A percentile compares a stretch with the other conserved stretches of the same genome.
Conservation (phyloP, 2,888 invertebrate species). For the Magallana nippona region DNA sequence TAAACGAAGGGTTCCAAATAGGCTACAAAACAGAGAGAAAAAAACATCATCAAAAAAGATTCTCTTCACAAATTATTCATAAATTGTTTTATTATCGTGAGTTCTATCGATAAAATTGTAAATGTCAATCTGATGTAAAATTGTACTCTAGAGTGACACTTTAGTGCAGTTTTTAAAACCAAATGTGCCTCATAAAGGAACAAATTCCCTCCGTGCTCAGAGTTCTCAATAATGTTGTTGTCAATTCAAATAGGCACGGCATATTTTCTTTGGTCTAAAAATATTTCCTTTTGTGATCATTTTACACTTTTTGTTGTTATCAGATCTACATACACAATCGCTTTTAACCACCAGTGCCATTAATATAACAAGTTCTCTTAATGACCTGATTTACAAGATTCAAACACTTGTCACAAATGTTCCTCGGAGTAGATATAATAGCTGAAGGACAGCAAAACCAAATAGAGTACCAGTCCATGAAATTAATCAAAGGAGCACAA, state of each 20-base stretch:
- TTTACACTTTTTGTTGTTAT: not conserved
- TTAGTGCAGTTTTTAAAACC: not conserved
- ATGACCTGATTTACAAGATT: no score
- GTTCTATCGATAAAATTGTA: slow-evolving; percentile 19
- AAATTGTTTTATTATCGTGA: not conserved
- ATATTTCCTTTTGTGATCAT: not conserved
- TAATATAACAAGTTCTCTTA: not conserved
- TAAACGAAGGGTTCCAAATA: slow-evolving; percentile 47
- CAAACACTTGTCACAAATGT: no score
- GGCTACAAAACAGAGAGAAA: not conserved
- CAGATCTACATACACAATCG: not conserved
- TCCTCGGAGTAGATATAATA: no score
- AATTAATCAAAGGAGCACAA: no score
- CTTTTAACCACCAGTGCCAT: not conserved
- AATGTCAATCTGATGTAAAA: slow-evolving; percentile 6
- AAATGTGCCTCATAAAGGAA: not conserved
- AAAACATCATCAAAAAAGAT: slow-evolving; percentile 5
- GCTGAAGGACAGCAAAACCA: no score
- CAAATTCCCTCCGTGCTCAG: not conserved
- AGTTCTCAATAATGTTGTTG: not conserved
- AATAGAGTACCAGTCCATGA: no score
- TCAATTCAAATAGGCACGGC: not conserved
- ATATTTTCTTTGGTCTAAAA: not conserved
- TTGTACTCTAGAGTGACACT: slow-evolving; percentile 12
- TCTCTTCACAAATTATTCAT: slow-evolving; percentile 27